Percentiles rank a stretch among this genome's conserved stretches.
These are phyloP conservation scores for Falco novaeseelandiae DNA, from an alignment of 2,797 vertebrate species.

Conservation along the genomic window DNA sequence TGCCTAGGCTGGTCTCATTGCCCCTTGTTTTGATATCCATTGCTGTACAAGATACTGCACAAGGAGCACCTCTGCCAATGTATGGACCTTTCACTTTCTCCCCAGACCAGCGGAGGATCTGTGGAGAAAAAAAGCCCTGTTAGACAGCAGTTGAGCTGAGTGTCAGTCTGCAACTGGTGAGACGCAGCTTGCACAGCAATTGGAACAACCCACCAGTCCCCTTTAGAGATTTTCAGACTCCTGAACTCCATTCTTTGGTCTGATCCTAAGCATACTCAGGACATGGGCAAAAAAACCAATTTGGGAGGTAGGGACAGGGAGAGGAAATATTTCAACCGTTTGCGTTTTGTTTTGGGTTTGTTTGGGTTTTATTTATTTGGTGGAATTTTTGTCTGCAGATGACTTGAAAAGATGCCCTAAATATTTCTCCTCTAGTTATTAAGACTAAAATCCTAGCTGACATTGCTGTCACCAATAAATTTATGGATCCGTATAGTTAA, in stretches of 20 bases:
- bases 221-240: not conserved
- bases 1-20: not conserved
- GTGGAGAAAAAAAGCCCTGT: not conserved
- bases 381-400: not conserved
- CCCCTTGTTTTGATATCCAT: not conserved
- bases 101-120: not conserved
- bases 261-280: not conserved
- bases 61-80: not conserved
- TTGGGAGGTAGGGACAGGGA: not conserved
- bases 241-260: not conserved
- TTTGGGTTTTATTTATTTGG: not conserved
- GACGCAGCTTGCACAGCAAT: not conserved
- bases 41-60: not conserved
- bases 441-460: not conserved
- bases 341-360: too few species aligned
- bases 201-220: not conserved
- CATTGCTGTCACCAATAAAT: not conserved
- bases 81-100: not conserved
- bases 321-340: not conserved
- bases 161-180: not conserved
- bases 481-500: not conserved
- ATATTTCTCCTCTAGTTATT: not conserved
- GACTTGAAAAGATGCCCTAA: not conserved
- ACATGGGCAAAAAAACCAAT: not conserved
- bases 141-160: not conserved